Evolutionary conservation across 2,797 vertebrate genomes (phyloP).

Genomic region (Lepus oiostolus): DNA sequence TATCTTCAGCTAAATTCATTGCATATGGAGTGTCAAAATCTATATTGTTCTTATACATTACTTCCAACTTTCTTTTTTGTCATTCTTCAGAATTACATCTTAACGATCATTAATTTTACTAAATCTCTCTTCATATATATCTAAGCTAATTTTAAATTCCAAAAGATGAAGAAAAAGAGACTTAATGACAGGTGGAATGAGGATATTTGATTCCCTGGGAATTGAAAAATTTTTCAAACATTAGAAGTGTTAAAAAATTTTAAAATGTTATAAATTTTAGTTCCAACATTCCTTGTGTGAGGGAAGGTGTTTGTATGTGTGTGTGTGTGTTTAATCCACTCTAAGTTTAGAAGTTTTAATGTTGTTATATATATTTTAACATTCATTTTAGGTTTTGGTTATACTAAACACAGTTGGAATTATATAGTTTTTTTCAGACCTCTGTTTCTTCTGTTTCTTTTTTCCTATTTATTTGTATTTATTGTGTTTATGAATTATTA

Average conservation of each 20-base stretch:
- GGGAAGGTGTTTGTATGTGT: neutral
- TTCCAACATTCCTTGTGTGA: neutral
- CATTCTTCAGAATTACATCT: neutral
- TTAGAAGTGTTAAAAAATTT: too few relatives aligned
- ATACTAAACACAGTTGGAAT: neutral
- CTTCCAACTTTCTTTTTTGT: neutral
- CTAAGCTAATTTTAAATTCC: neutral
- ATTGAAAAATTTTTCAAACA: neutral
- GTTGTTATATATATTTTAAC: neutral
- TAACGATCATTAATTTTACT: neutral
- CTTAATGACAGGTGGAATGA: neutral
- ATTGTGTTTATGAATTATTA: neutral
- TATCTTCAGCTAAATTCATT: neutral
- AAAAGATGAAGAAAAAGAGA: neutral
- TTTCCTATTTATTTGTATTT: neutral
- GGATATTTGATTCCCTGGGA: neutral
- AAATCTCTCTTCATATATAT: neutral
- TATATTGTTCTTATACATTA: neutral
- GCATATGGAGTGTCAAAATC: neutral
- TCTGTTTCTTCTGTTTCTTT: neutral
- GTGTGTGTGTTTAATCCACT: neutral
- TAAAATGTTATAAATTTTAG: neutral
- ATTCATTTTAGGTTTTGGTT: neutral
- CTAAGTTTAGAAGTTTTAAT: neutral
- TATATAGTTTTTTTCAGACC: too few relatives aligned